Percentiles rank a stretch among this genome's conserved stretches.
Conservation (phyloP, 1,140 invertebrate genomes). For the Drosophila pallidifrons region DNA sequence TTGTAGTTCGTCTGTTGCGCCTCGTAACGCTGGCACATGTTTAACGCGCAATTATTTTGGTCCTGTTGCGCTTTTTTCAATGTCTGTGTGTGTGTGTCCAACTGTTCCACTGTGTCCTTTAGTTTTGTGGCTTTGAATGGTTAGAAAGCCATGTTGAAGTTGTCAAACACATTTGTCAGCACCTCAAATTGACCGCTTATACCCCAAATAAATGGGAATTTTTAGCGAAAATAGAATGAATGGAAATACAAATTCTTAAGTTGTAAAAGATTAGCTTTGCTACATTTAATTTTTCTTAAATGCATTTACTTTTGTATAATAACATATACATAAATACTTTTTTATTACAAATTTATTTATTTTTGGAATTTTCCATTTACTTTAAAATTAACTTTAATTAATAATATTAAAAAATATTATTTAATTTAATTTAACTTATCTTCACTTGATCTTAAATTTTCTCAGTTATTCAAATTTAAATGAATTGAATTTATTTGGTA, state of each 20-base stretch:
- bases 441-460: too few species aligned
- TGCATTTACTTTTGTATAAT: background rate
- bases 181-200: conserved; percentile 31
- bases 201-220: conserved; percentile 13
- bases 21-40: conserved; percentile 68
- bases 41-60: conserved; percentile 83
- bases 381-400: too few species aligned
- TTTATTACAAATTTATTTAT: too few species aligned
- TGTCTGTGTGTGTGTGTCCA: conserved; percentile 29
- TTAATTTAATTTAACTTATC: too few species aligned
- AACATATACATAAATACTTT: too few species aligned
- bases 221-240: too few species aligned
- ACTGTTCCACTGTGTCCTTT: conserved; percentile 27
- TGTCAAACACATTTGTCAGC: conserved; percentile 29
- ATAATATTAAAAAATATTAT: too few species aligned
- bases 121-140: conserved; percentile 17
- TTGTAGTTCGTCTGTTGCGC: conserved; percentile 54
- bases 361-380: too few species aligned
- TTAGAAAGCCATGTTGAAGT: conserved; percentile 32
- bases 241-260: background rate
- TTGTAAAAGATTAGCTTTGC: background rate
- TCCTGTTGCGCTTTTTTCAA: conserved; percentile 79
- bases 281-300: background rate
- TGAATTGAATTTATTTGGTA: background rate
- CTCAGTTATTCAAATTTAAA: too few species aligned